Percentiles rank a stretch among this genome's conserved stretches.
phyloP scores from a whole-genome alignment of 2,113 vertebrate species.

The Silurus meridionalis region DNA sequence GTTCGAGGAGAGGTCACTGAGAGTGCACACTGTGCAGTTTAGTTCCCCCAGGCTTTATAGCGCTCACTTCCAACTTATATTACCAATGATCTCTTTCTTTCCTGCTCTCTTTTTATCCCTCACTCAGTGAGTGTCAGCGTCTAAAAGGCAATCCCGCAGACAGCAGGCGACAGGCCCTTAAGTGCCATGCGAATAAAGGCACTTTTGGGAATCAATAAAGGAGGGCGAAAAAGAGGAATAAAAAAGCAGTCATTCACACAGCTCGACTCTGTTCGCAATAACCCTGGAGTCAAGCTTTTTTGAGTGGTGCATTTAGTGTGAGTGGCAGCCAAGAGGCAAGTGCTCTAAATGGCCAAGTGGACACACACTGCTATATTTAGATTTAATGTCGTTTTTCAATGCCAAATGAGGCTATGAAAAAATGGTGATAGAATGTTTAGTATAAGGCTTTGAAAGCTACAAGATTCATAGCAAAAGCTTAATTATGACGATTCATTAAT shows the following conservation, averaged over 20 bases:
- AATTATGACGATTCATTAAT: not conserved
- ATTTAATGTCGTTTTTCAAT: conserved; percentile 9
- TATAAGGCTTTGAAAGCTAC: not conserved
- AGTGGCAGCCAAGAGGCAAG: conserved; percentile 28
- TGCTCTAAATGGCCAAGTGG: conserved; percentile 21
- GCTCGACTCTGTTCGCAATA: conserved; percentile 20
- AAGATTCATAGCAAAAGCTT: not conserved
- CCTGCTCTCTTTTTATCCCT: conserved; percentile 15
- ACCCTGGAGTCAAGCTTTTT: conserved; percentile 13
- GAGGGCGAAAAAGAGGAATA: conserved; percentile 14
- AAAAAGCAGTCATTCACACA: conserved; percentile 30
- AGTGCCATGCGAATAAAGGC: conserved; percentile 19
- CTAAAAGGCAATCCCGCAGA: conserved; percentile 30
- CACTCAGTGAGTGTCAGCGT: conserved; percentile 9
- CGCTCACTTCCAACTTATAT: conserved; percentile 38
- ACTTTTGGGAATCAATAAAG: conserved; percentile 32
- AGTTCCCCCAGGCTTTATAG: conserved; percentile 28
- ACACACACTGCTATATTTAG: conserved; percentile 31
- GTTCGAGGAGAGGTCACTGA: conserved; percentile 23
- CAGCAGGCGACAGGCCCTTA: conserved; percentile 9
- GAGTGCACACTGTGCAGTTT: conserved; percentile 28
- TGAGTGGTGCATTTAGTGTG: conserved; percentile 25
- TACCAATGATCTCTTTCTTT: conserved; percentile 24
- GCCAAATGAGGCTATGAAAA: not conserved
- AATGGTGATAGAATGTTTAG: conserved; percentile 10